Conservation (phyloP, 2,797 vertebrate species). For the Falco biarmicus region DNA sequence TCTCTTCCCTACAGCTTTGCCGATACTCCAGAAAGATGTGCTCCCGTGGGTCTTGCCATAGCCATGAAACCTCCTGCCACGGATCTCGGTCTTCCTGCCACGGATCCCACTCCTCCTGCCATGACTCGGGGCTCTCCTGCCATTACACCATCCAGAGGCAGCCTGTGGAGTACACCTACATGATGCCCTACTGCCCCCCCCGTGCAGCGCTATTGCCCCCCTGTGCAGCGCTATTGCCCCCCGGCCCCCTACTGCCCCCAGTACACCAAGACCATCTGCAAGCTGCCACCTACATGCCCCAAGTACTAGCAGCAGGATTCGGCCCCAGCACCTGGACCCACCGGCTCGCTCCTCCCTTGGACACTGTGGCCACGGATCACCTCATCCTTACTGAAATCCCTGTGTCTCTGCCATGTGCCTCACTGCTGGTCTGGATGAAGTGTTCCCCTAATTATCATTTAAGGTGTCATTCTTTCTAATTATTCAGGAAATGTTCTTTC, state of each 20-base stretch:
- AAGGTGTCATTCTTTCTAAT: not conserved
- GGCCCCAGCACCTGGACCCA: not conserved
- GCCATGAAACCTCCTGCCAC: not conserved
- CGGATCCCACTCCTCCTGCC: not conserved
- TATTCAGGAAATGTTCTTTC: not conserved
- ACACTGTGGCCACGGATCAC: accelerated
- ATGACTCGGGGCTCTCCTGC: not conserved
- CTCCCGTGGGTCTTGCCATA: not conserved
- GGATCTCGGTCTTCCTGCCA: not conserved
- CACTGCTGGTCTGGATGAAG: not conserved
- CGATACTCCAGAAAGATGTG: not conserved
- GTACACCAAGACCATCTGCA: not conserved
- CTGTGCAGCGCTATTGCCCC: not conserved
- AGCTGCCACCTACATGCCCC: not conserved
- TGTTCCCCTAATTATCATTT: not conserved
- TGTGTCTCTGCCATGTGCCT: not conserved
- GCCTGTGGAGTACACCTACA: not conserved
- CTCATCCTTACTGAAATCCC: not conserved
- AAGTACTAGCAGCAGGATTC: not conserved
- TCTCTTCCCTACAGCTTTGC: not conserved
- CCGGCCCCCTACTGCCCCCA: not conserved
- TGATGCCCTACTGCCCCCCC: not conserved
- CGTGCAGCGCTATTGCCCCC: not conserved
- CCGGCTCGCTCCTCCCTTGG: not conserved
- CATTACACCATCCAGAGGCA: not conserved